Base-by-base conservation (phyloP, 1,140 invertebrate genomes). In the Neuroterus valhalla region DNA sequence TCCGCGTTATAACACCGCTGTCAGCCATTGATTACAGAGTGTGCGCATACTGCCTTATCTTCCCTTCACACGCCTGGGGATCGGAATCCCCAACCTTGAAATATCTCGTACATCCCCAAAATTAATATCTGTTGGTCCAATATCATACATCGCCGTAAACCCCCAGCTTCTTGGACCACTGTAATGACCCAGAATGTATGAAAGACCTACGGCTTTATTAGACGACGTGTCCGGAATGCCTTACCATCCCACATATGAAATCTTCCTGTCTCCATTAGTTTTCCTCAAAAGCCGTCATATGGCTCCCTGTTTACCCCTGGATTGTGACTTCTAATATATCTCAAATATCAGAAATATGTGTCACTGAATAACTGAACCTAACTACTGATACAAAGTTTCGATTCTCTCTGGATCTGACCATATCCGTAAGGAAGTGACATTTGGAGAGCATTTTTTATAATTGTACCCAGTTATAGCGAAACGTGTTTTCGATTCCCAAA, bases 71-170 rank as follows among this genome's bases (percentile, higher is more conserved):
- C 87, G 85, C 87, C 82, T 79, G 79, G 83, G 85, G 84, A 84
- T 84, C 81, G 81, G 81, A 83, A 82, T 85, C 82, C 86, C 82
- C 81, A 78, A 77, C 83, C 81, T 85, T 85, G 82, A 85, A 87
- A 88, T 87, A 89, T 88, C 85, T 84, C 85, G 80, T 85, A 86
- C 86, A 85, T 87, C 84, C 86, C 81, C 77, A 77, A 88, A 90
- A 90, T 90, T 89, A 89, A 90, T 89, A 89, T 89, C 86, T 78
- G 84, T 84, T 87, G 81, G 86, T 81, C 84, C 85, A 87, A 88
- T 88, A 89, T 87, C 85, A 81, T 83, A 75, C 80, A 83, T 87
- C 81, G 82, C 77, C 75, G 73, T 74, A 71, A 68, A 76, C 76
- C 79, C 69, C 68, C 68, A 74, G 38, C 45, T 71, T 71, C 77